phyloP scores from a whole-genome alignment of 2,797 vertebrate genomes.

The Ptychadena robeensis region DNA sequence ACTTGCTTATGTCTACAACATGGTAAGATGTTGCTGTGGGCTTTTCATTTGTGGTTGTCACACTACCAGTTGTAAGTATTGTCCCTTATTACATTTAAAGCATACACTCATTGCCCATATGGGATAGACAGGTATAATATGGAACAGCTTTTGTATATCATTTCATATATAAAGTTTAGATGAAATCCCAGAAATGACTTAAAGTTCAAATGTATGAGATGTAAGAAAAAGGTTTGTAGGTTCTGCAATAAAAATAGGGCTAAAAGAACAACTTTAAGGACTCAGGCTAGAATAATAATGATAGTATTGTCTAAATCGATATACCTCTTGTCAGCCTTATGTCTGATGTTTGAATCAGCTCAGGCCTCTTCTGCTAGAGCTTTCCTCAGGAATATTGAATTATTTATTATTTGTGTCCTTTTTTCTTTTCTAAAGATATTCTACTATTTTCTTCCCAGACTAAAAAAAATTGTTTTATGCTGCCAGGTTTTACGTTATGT shows the following conservation, averaged over 20 bases:
- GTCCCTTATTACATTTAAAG: background rate
- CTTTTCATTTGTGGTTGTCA: too few species aligned
- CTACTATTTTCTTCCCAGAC: constrained; percentile 65
- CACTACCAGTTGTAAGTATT: too few species aligned
- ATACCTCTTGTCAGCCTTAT: constrained; percentile 80
- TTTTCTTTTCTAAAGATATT: constrained; percentile 73
- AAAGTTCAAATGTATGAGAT: constrained; percentile 71
- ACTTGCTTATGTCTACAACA: too few species aligned
- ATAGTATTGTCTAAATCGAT: constrained; percentile 85
- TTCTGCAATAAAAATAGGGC: constrained; percentile 75
- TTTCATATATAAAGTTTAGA: constrained; percentile 67
- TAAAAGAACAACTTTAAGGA: constrained; percentile 77
- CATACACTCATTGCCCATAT: background rate
- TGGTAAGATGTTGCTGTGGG: too few species aligned
- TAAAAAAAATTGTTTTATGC: constrained; percentile 80
- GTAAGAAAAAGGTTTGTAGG: constrained; percentile 72
- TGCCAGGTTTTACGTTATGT: constrained; percentile 77
- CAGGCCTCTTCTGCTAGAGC: constrained; percentile 78
- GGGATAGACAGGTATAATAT: constrained; percentile 23
- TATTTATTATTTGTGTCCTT: constrained; percentile 85
- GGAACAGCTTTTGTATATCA: constrained; percentile 66
- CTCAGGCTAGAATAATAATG: constrained; percentile 81
- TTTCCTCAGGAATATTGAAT: constrained; percentile 84
- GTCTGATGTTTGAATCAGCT: constrained; percentile 85
- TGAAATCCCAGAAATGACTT: constrained; percentile 72